These are phyloP conservation scores for Andrena praecox DNA, from an alignment of 2,888 invertebrate genomes.

Conservation along the genomic window DNA sequence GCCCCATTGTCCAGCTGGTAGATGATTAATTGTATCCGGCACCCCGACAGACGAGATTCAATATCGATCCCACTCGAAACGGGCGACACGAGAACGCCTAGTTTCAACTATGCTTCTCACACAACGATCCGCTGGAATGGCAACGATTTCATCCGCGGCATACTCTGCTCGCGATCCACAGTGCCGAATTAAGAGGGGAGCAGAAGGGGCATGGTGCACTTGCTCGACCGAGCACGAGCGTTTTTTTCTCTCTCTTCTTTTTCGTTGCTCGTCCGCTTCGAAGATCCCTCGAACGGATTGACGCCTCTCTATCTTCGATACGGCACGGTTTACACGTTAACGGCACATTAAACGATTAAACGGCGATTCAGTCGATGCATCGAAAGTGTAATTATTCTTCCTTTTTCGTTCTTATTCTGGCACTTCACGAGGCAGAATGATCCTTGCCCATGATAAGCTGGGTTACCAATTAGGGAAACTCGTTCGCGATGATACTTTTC, in stretches of 20 bases:
- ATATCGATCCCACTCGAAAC: conserved; percentile 42
- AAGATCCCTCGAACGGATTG: not conserved
- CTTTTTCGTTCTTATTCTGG: not conserved
- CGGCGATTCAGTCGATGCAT: not conserved
- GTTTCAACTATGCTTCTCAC: conserved; percentile 64
- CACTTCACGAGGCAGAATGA: not conserved
- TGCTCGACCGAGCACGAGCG: conserved; percentile 13
- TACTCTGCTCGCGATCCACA: conserved; percentile 54
- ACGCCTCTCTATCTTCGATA: conserved; percentile 16
- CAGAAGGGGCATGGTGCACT: conserved; percentile 40
- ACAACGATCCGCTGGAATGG: conserved; percentile 69
- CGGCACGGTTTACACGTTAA: not conserved
- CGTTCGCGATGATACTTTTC: not conserved
- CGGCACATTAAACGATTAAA: not conserved
- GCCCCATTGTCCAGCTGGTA: conserved; percentile 64
- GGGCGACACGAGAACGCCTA: conserved; percentile 51
- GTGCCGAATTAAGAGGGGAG: conserved; percentile 64
- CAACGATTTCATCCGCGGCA: conserved; percentile 72
- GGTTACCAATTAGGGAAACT: not conserved
- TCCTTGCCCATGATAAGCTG: not conserved
- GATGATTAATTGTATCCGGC: conserved; percentile 38
- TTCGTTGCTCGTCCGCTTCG: not conserved
- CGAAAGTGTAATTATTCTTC: not conserved
- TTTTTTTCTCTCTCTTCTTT: not conserved
- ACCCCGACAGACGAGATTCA: conserved; percentile 21